Conservation (phyloP, 2,888 invertebrate genomes). For the Melipona beecheii region DNA sequence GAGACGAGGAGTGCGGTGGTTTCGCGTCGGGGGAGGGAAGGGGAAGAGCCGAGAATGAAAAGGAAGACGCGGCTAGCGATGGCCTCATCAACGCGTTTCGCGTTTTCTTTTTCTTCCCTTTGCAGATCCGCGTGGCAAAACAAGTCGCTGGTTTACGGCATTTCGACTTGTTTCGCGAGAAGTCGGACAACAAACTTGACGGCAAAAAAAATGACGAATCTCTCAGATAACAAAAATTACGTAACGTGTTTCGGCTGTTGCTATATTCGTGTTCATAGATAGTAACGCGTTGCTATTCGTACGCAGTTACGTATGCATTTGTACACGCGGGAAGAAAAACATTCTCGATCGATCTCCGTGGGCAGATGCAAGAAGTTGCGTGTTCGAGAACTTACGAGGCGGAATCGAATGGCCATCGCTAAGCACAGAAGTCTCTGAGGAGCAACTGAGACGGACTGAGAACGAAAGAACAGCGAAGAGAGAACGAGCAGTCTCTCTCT, state of each 20-base stretch:
- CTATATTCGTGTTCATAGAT: too few relatives aligned
- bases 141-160: too few relatives aligned
- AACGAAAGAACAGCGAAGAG: slow-evolving; percentile 48
- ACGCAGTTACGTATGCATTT: background rate
- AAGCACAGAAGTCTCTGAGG: slow-evolving; percentile 29
- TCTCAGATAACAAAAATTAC: background rate
- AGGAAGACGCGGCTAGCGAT: slow-evolving; percentile 54
- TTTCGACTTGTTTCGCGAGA: too few relatives aligned
- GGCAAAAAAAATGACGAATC: background rate
- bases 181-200: too few relatives aligned
- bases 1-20: slow-evolving; percentile 8
- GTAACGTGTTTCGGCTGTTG: background rate
- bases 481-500: slow-evolving; percentile 21
- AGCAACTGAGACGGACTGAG: slow-evolving; percentile 35
- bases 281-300: background rate
- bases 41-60: slow-evolving; percentile 40
- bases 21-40: slow-evolving; percentile 11
- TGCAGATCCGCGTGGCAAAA: too few relatives aligned
- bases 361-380: background rate
- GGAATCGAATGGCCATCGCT: slow-evolving; percentile 19
- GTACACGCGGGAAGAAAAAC: background rate
- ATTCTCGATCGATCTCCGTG: background rate
- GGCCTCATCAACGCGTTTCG: slow-evolving; percentile 21
- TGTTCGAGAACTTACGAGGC: background rate
- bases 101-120: background rate